phyloP scores from a whole-genome alignment of 1,140 invertebrate genomes.

The Dysdera silvatica region DNA sequence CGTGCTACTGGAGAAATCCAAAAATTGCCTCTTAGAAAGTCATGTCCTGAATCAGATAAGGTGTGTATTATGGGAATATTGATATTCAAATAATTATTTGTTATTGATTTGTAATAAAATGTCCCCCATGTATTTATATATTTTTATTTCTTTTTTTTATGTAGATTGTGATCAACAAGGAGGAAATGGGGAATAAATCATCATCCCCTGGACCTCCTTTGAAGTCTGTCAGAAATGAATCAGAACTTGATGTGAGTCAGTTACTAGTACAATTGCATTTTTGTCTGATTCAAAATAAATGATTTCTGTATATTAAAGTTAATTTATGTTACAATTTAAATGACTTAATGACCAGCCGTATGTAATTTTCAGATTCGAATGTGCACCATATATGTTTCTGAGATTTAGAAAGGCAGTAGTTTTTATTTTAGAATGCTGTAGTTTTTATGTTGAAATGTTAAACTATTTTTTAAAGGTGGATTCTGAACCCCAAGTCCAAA shows the following conservation, averaged over 20 bases:
- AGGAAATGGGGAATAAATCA: constrained; percentile 27
- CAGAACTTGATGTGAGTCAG: constrained; percentile 3
- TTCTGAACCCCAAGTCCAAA: too few species aligned
- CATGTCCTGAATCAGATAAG: constrained; percentile 15
- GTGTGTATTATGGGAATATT: not conserved
- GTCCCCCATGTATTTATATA: not conserved
- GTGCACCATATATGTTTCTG: too few species aligned
- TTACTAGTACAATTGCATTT: not conserved
- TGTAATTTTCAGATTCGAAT: too few species aligned
- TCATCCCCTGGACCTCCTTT: constrained; percentile 11
- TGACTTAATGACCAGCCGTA: too few species aligned
- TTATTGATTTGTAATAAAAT: not conserved
- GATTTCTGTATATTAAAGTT: too few species aligned
- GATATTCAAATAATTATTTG: not conserved
- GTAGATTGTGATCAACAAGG: constrained; percentile 6
- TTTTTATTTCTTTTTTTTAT: not conserved
- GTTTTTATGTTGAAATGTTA: too few species aligned
- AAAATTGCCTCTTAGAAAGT: constrained; percentile 18
- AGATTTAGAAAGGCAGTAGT: too few species aligned
- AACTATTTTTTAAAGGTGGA: too few species aligned
- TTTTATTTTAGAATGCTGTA: too few species aligned
- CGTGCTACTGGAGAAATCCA: constrained; percentile 46
- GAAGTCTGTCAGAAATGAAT: constrained; percentile 9
- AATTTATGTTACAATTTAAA: too few species aligned
- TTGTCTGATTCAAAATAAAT: too few species aligned